Evolutionary conservation across 2,113 vertebrate genomes (phyloP).

Genomic region (Notiomystis cincta): DNA sequence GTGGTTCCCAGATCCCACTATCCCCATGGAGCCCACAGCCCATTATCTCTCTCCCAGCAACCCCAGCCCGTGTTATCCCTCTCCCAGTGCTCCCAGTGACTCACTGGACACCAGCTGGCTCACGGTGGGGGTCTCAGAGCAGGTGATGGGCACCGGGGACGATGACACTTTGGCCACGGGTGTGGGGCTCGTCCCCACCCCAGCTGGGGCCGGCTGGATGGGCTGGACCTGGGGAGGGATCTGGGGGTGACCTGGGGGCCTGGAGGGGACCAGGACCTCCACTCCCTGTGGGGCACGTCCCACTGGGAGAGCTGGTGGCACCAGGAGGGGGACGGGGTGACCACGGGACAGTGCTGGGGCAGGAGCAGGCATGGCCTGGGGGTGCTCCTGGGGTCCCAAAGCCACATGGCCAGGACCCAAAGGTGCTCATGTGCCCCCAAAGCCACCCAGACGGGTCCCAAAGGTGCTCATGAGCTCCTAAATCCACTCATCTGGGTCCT

Average conservation of each 20-base stretch:
- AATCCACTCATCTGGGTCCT: not conserved
- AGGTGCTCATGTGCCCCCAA: not conserved
- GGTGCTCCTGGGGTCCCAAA: not conserved
- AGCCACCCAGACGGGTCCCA: accelerated
- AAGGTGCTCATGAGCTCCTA: not conserved
- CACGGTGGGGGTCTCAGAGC: conserved; percentile 87
- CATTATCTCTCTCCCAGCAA: not conserved
- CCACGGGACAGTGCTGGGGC: not conserved
- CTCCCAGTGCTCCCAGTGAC: conserved; percentile 57
- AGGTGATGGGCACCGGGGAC: conserved; percentile 76
- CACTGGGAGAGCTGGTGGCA: not conserved
- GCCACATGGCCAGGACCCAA: accelerated
- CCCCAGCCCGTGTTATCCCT: not conserved
- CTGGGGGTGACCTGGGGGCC: not conserved
- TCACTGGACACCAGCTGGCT: conserved; percentile 92
- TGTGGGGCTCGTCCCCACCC: conserved; percentile 81
- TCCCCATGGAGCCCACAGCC: not conserved
- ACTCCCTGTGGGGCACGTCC: accelerated
- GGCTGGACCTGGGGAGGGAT: conserved; percentile 64
- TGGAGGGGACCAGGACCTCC: not conserved
- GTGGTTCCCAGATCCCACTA: not conserved
- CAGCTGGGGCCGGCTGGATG: conserved; percentile 74
- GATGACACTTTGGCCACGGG: conserved; percentile 67
- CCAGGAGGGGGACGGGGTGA: not conserved
- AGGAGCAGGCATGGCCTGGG: not conserved